These are phyloP conservation scores for Ectemnius continuus DNA, from an alignment of 2,888 invertebrate species.

Conservation along the genomic window DNA sequence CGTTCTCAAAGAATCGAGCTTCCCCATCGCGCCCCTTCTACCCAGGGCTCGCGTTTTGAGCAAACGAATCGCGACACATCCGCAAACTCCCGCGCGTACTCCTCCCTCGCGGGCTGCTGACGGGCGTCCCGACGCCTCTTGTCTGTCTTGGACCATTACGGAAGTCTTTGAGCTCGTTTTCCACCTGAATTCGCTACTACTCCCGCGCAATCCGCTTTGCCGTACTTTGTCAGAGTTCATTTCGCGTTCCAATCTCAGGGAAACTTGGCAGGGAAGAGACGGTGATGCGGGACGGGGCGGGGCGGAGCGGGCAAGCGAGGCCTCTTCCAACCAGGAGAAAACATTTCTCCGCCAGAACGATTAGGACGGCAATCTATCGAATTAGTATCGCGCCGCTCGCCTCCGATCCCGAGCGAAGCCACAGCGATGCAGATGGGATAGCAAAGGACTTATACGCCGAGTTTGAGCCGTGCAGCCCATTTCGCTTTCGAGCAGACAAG, in stretches of 20 bases:
- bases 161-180: conserved; percentile 5
- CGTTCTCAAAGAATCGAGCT: conserved; percentile 1
- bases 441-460: neutral
- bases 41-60: neutral
- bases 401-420: neutral
- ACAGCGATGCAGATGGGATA: neutral
- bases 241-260: neutral
- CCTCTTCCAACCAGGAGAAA: neutral
- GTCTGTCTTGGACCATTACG: conserved; percentile 4
- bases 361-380: neutral
- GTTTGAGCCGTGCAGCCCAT: neutral
- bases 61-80: conserved; percentile 3
- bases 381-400: neutral
- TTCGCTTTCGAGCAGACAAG: neutral
- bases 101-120: neutral
- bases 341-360: neutral
- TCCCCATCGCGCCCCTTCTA: neutral
- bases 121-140: neutral
- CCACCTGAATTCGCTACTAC: conserved; percentile 1
- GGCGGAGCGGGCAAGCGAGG: no score
- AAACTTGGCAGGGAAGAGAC: neutral
- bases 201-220: conserved; percentile 2
- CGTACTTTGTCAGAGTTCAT: conserved; percentile 7
- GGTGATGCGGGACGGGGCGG: no score
- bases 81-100: neutral